Percentiles rank a stretch among this genome's conserved stretches.
These are phyloP conservation scores for Irena cyanogastra DNA, from an alignment of 2,113 vertebrate genomes.

Conservation along the genomic window DNA sequence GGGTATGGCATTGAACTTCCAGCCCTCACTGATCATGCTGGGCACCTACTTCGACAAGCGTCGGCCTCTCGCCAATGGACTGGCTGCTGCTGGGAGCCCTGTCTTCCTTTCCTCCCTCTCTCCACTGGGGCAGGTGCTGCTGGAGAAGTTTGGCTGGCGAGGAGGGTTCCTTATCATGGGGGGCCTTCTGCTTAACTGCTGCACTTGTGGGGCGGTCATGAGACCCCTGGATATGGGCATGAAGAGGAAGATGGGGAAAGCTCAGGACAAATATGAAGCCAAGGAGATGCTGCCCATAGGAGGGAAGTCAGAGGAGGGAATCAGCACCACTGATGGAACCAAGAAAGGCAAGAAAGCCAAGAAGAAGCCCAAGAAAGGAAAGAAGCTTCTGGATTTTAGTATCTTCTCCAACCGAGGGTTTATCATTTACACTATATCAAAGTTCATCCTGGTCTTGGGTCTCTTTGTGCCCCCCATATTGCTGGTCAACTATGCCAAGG, in stretches of 20 bases:
- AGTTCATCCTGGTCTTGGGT: conserved; percentile 77
- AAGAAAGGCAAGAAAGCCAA: conserved; percentile 61
- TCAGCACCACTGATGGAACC: conserved; percentile 25
- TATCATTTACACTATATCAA: conserved; percentile 72
- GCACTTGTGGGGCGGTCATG: conserved; percentile 78
- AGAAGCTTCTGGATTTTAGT: conserved; percentile 75
- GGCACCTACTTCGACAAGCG: conserved; percentile 77
- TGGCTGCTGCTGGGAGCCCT: conserved; percentile 79
- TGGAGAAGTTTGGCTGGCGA: conserved; percentile 77
- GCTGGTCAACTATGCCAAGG: conserved; percentile 80
- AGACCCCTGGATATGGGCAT: conserved; percentile 63
- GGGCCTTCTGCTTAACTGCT: conserved; percentile 78
- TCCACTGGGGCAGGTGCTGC: conserved; percentile 75
- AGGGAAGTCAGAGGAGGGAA: conserved; percentile 18
- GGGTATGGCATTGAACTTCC: conserved; percentile 79
- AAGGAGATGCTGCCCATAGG: conserved; percentile 61
- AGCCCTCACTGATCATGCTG: conserved; percentile 79
- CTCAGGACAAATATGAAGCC: conserved; percentile 54
- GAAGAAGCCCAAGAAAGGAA: conserved; percentile 59
- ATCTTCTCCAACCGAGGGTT: conserved; percentile 74
- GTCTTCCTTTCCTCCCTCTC: conserved; percentile 78
- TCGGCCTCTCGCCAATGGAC: conserved; percentile 77
- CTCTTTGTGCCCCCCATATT: conserved; percentile 79
- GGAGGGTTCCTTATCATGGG: conserved; percentile 81
- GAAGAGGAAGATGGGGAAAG: conserved; percentile 8